A percentile compares a stretch with the other conserved stretches of the same genome.
Evolutionary conservation across 1,140 invertebrate genomes (phyloP).

Genomic region (Planococcus citri): DNA sequence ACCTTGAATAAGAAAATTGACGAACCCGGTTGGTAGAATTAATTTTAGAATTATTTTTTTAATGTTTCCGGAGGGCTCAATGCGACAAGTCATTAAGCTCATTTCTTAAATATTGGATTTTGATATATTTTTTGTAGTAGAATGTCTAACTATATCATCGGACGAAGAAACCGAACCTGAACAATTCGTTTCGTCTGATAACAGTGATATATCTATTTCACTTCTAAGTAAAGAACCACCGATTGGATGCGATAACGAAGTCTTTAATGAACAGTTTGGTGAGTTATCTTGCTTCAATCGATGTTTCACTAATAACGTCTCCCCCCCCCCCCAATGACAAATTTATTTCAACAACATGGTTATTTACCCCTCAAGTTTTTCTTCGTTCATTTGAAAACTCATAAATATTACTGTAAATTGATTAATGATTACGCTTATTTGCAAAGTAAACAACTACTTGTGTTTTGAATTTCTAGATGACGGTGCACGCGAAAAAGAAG

Average conservation of each 20-base stretch:
- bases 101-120: too few species aligned
- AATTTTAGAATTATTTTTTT: too few species aligned
- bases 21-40: conserved; percentile 25
- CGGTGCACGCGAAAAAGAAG: not conserved
- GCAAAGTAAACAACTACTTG: not conserved
- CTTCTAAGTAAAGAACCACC: conserved; percentile 31
- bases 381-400: not conserved
- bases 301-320: not conserved
- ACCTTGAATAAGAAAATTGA: conserved; percentile 24
- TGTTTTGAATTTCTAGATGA: not conserved
- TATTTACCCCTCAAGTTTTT: not conserved
- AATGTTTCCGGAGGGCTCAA: too few species aligned
- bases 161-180: conserved; percentile 26
- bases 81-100: too few species aligned
- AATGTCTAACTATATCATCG: conserved; percentile 25
- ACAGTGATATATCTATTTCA: conserved; percentile 3
- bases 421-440: too few species aligned
- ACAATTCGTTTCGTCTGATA: not conserved
- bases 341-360: not conserved
- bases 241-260: conserved; percentile 45
- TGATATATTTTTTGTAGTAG: conserved; percentile 9
- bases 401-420: too few species aligned
- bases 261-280: conserved; percentile 26
- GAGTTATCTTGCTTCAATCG: not conserved
- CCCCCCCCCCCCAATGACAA: too few species aligned